A percentile compares a stretch with the other conserved stretches of the same genome.
Conservation (phyloP, 2,888 invertebrate species). For the Pedicia rivosa region DNA sequence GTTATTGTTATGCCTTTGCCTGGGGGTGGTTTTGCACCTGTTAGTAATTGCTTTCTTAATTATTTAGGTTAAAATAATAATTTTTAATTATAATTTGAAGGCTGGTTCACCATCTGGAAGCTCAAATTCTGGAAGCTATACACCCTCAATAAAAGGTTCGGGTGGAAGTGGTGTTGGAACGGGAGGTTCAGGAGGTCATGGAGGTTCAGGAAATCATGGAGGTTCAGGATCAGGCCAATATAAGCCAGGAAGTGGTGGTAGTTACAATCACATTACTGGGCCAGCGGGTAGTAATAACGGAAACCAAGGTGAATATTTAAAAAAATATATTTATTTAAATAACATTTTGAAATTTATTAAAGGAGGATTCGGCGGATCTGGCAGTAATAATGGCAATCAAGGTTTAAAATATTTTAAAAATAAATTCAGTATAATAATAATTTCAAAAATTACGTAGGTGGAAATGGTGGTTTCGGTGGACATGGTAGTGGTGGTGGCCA, state of each 20-base stretch:
- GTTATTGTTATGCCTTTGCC: constrained; percentile 15
- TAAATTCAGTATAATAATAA: neutral
- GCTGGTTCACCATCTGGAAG: constrained; percentile 5
- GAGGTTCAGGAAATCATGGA: constrained; percentile 6
- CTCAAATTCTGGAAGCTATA: too few relatives aligned
- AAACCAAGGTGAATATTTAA: constrained; percentile 8
- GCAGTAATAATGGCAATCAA: constrained; percentile 13
- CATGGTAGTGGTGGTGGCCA: constrained; percentile 16
- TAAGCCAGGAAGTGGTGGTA: constrained; percentile 10
- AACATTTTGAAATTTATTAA: too few relatives aligned
- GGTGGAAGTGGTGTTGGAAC: constrained; percentile 11
- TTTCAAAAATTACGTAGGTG: neutral
- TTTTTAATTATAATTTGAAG: neutral
- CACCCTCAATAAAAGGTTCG: too few relatives aligned
- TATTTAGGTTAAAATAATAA: neutral
- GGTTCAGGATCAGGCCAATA: constrained; percentile 15
- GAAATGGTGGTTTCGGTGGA: constrained; percentile 9
- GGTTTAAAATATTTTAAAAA: too few relatives aligned
- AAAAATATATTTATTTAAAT: too few relatives aligned
- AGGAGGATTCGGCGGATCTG: constrained; percentile 2
- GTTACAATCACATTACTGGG: neutral
- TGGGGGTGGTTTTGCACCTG: constrained; percentile 31
- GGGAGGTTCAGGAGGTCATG: constrained; percentile 9
- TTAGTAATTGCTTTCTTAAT: constrained; percentile 29
- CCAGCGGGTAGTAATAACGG: constrained; percentile 1